phyloP scores from a whole-genome alignment of 2,113 vertebrate genomes.

The Epinephelus fuscoguttatus region DNA sequence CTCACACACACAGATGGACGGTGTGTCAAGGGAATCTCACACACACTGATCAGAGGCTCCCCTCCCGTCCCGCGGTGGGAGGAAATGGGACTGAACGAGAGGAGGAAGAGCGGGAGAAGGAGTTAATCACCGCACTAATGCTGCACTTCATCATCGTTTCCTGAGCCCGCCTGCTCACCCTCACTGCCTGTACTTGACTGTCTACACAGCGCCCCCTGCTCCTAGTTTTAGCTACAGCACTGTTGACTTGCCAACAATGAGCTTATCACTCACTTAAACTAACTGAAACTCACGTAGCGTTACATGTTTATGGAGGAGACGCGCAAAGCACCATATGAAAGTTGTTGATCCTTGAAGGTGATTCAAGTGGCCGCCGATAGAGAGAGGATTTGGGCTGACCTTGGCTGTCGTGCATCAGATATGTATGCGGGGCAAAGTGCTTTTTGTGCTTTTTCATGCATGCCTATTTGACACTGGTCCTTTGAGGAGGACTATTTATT shows the following conservation, averaged over 20 bases:
- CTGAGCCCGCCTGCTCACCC: conserved; percentile 75
- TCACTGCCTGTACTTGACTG: conserved; percentile 58
- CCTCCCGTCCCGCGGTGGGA: conserved; percentile 74
- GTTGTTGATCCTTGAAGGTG: conserved; percentile 77
- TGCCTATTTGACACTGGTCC: conserved; percentile 70
- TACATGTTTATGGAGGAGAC: conserved; percentile 58
- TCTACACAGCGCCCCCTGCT: conserved; percentile 78
- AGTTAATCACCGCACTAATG: conserved; percentile 87
- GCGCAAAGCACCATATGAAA: conserved; percentile 53
- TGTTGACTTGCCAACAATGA: conserved; percentile 9
- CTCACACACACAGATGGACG: conserved; percentile 81
- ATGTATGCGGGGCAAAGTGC: conserved; percentile 67
- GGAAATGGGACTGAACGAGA: conserved; percentile 86
- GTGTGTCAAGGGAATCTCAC: conserved; percentile 81
- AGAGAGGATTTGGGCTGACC: conserved; percentile 64
- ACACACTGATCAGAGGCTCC: conserved; percentile 79
- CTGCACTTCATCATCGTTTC: conserved; percentile 87
- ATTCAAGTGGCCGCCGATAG: conserved; percentile 49
- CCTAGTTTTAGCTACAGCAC: conserved; percentile 38
- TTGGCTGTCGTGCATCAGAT: conserved; percentile 68
- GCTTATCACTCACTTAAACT: conserved; percentile 41
- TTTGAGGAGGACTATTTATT: conserved; percentile 71
- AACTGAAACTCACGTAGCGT: conserved; percentile 41
- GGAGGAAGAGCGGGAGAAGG: conserved; percentile 82
- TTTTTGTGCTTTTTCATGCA: conserved; percentile 72